Evolutionary conservation across 2,797 vertebrate genomes (phyloP), one percentile per base, ranked within the genome.

Genomic region (Lycodopsis pacificus): DNA sequence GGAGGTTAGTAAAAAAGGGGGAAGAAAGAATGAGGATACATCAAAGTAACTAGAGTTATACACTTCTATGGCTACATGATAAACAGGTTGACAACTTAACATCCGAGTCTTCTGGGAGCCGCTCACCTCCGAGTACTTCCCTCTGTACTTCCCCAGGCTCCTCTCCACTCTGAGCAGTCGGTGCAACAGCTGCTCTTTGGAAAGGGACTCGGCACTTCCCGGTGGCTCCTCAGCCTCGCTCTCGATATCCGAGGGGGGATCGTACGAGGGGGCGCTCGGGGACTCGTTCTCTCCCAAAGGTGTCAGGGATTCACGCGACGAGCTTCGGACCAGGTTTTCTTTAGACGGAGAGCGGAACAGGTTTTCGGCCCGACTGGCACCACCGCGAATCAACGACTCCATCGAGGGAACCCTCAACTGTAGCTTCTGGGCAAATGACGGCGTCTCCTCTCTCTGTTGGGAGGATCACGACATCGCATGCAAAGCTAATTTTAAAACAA

Each of bases 111-210:
- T 27, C 0, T 44, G 27, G 56, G 13, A 49, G 22, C 30, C 9
- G 2, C 91, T 89, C 89, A 99, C 98, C 97, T 99, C 97, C 0
- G 97, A 97, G 87, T 97, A 99, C 77, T 98, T 99, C 62, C 95
- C 96, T 73, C 96, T 94, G 72, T 97, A 99, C 88, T 95, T 97
- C 44, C 91, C 94, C 80, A 99, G 92, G 79, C 97, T 97, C 65
- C 94, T 95, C 65, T 99, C 97, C 92, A 96, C 94, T 65, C 96
- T 93, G 19, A 92, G 93, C 73, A 99, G 80, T 0, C 96, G 94
- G 76, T 97, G 96, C 65, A 97, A 46, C 83, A 99, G 57, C 91
- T 98, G 97, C 13, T 99, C 98, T 87, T 96, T 97, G 79, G 92
- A 94, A 63, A 99, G 93, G 27, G 90, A 83, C 64, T 98, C 97